Evolutionary conservation across 2,888 invertebrate genomes (phyloP).

Genomic region (Octodonta nipae): DNA sequence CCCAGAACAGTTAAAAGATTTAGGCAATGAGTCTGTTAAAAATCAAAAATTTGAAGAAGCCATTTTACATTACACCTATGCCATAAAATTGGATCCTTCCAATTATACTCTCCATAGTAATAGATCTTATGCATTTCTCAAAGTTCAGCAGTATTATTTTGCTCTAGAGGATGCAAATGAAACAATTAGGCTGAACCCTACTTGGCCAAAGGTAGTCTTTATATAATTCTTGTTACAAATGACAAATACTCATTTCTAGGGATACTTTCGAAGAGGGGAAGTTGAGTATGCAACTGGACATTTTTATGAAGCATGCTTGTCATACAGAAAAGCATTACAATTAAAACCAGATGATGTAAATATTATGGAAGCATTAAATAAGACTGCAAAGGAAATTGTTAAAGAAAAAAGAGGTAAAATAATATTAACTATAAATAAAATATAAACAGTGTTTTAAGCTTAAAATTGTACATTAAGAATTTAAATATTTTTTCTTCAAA

Average conservation of each 20-base stretch:
- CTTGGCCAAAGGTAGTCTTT: conserved; percentile 62
- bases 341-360: conserved; percentile 53
- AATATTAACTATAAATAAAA: background rate
- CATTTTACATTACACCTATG: conserved; percentile 64
- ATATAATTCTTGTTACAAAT: too few relatives aligned
- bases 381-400: conserved; percentile 43
- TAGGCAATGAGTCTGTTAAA: conserved; percentile 65
- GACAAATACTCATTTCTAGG: conserved; percentile 34
- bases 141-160: conserved; percentile 61
- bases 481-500: too few relatives aligned
- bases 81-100: conserved; percentile 57
- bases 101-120: conserved; percentile 66
- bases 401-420: conserved; percentile 47
- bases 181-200: conserved; percentile 58
- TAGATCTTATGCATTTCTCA: conserved; percentile 65
- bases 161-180: conserved; percentile 67
- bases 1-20: conserved; percentile 51
- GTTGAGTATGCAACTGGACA: conserved; percentile 55
- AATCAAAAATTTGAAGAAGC: conserved; percentile 62
- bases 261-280: conserved; percentile 60
- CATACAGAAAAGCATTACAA: conserved; percentile 53
- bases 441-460: too few relatives aligned
- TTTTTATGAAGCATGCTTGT: conserved; percentile 52
- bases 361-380: conserved; percentile 48
- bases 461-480: too few relatives aligned